These are phyloP conservation scores for Phaethornis superciliosus DNA, from an alignment of 2,113 vertebrate genomes.

Conservation along the genomic window DNA sequence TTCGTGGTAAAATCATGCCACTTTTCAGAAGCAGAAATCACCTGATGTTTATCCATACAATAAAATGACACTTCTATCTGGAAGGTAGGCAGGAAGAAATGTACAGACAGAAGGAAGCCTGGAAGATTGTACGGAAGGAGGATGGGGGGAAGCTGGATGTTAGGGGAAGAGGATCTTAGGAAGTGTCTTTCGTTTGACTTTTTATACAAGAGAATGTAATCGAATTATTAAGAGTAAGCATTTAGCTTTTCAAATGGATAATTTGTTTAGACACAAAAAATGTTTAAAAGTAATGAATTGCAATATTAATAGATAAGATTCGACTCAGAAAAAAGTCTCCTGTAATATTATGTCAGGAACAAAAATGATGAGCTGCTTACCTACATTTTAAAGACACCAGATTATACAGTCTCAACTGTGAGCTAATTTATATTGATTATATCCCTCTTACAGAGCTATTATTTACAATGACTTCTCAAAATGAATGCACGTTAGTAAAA, in stretches of 20 bases:
- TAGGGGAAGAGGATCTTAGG: background rate
- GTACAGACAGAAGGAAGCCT: background rate
- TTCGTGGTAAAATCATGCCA: background rate
- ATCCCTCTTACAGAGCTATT: constrained; percentile 32
- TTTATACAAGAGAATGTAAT: background rate
- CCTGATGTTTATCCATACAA: background rate
- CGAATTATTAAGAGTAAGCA: background rate
- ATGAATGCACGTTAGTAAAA: constrained; percentile 9
- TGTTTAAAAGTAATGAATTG: background rate
- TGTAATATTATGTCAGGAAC: background rate
- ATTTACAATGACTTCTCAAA: constrained; percentile 35
- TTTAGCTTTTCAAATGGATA: background rate
- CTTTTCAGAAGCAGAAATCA: background rate
- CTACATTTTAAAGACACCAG: constrained; percentile 2
- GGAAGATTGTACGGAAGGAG: background rate
- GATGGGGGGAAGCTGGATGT: background rate
- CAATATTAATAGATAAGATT: background rate
- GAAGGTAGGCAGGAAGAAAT: background rate
- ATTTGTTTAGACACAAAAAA: background rate
- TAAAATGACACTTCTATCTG: background rate
- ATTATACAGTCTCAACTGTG: background rate
- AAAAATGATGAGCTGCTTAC: constrained; percentile 21
- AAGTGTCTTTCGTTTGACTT: background rate
- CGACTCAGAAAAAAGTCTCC: background rate
- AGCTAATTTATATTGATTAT: constrained; percentile 60